Evolutionary conservation across 2,113 vertebrate species (phyloP).

Genomic region (Lepisosteus oculatus): DNA sequence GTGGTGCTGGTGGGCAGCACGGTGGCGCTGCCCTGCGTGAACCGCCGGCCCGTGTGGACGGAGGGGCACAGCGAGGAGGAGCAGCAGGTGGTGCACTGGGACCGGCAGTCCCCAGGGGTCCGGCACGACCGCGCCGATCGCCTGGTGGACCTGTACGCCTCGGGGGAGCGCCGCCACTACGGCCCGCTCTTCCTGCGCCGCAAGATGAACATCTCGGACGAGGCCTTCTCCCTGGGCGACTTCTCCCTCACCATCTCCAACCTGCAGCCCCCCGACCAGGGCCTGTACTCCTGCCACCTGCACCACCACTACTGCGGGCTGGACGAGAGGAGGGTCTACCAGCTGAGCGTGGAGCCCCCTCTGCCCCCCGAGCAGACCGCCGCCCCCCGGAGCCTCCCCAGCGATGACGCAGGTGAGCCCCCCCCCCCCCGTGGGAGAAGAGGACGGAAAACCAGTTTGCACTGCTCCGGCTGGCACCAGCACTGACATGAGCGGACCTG

Average conservation of each 20-base stretch:
- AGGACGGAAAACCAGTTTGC: too few relatives aligned
- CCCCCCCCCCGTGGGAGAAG: constrained; percentile 3
- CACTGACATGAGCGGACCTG: too few relatives aligned
- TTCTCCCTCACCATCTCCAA: constrained; percentile 75
- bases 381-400: constrained; percentile 47
- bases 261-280: constrained; percentile 75
- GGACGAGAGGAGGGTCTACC: constrained; percentile 84
- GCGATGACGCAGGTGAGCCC: constrained; percentile 58
- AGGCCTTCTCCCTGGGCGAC: constrained; percentile 80
- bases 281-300: constrained; percentile 89
- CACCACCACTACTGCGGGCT: constrained; percentile 96
- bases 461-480: too few relatives aligned
- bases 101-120: constrained; percentile 81
- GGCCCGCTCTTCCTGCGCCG: constrained; percentile 76
- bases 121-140: constrained; percentile 84
- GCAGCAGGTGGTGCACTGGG: constrained; percentile 95
- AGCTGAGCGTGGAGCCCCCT: constrained; percentile 63
- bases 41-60: constrained; percentile 79
- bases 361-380: constrained; percentile 36
- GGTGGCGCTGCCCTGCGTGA: constrained; percentile 77
- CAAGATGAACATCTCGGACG: constrained; percentile 78
- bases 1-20: constrained; percentile 68
- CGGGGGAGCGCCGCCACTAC: constrained; percentile 84
- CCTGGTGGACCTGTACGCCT: constrained; percentile 87
- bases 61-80: constrained; percentile 83